Percentiles rank a stretch among this genome's conserved stretches.
These are phyloP conservation scores for Bovichtus diacanthus DNA, from an alignment of 2,797 vertebrate species.

Conservation along the genomic window DNA sequence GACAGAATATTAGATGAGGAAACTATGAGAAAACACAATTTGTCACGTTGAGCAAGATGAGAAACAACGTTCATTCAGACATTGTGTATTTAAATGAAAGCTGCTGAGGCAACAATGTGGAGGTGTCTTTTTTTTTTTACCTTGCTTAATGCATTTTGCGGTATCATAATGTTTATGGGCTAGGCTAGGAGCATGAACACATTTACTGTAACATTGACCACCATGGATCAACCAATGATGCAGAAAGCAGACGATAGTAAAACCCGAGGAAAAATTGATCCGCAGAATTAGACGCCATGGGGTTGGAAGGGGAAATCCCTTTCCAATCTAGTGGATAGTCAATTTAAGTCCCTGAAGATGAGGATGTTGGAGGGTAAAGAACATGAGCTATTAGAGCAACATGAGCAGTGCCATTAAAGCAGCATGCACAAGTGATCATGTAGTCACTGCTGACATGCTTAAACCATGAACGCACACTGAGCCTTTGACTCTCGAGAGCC, in stretches of 20 bases:
- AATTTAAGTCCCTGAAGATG: conserved; percentile 67
- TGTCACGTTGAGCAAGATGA: conserved; percentile 53
- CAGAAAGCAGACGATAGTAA: conserved; percentile 58
- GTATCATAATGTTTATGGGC: conserved; percentile 60
- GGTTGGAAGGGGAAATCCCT: conserved; percentile 57
- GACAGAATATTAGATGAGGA: conserved; percentile 64
- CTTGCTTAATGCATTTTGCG: conserved; percentile 34
- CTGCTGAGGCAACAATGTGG: conserved; percentile 33
- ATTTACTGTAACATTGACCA: conserved; percentile 67
- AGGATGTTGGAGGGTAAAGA: conserved; percentile 32
- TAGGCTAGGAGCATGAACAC: conserved; percentile 49
- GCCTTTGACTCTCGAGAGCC: conserved; percentile 44
- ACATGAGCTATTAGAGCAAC: conserved; percentile 70
- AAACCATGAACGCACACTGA: conserved; percentile 54
- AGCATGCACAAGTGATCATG: conserved; percentile 67
- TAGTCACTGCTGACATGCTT: conserved; percentile 69
- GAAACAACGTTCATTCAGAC: conserved; percentile 41
- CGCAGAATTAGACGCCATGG: conserved; percentile 40
- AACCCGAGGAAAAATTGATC: conserved; percentile 53
- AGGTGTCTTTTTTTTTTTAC: conserved; percentile 56
- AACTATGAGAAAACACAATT: conserved; percentile 51
- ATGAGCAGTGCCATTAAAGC: conserved; percentile 70
- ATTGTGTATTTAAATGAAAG: conserved; percentile 46
- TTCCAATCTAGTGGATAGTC: conserved; percentile 58
- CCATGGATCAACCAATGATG: conserved; percentile 66